Evolutionary conservation across 2,888 invertebrate genomes (phyloP).

Genomic region (Adelphocoris suturalis): DNA sequence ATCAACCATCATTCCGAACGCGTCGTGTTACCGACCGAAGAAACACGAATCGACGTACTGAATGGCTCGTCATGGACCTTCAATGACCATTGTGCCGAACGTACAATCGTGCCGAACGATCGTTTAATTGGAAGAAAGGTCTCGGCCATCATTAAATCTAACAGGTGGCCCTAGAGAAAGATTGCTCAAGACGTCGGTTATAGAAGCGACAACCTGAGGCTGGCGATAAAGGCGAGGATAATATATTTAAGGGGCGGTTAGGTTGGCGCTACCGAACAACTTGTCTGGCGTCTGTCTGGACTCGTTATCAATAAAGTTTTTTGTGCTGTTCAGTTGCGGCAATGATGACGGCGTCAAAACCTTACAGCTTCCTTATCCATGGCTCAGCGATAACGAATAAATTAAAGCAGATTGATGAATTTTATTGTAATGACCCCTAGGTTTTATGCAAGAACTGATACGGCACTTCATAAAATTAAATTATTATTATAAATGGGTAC

Average conservation of each 20-base stretch:
- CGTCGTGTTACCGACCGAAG: neutral
- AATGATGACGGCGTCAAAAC: too few species aligned
- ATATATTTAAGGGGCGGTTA: neutral
- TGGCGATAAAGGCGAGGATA: neutral
- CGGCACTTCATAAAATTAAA: too few species aligned
- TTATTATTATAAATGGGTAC: too few species aligned
- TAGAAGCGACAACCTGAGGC: neutral
- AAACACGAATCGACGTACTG: too few species aligned
- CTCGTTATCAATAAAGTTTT: neutral
- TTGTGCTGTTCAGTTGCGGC: too few species aligned
- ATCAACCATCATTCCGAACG: neutral
- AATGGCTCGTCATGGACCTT: neutral
- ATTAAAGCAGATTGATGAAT: too few species aligned
- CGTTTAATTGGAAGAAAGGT: slow-evolving; percentile 4
- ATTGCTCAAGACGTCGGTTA: neutral
- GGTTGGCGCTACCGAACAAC: neutral
- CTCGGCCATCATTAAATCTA: neutral
- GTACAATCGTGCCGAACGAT: neutral
- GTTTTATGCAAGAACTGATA: too few species aligned
- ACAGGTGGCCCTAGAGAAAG: slow-evolving; percentile 4
- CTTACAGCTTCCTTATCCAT: too few species aligned
- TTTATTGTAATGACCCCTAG: too few species aligned
- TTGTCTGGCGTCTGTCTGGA: slow-evolving; percentile 4
- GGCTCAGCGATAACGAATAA: too few species aligned
- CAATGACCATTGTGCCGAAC: slow-evolving; percentile 7